Evolutionary conservation across 2,888 invertebrate species (phyloP), one percentile per base, ranked within the genome.

Genomic region (Acleris holmiana): DNA sequence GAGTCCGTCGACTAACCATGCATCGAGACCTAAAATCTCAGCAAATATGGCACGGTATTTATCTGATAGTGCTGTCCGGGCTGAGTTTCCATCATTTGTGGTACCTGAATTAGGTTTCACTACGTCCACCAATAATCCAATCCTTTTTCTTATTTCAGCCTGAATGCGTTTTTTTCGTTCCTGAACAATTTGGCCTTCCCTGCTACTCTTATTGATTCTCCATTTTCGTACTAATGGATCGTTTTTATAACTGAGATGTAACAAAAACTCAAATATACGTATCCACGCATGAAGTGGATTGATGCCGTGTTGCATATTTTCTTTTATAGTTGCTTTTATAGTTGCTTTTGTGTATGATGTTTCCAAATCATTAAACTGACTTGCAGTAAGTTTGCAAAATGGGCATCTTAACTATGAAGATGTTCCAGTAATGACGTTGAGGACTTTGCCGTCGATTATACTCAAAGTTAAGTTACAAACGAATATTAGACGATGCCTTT

Each of bases 261-360:
- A n/a, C n/a, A n/a, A n/a, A n/a, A n/a, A n/a, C n/a, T n/a, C n/a
- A n/a, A n/a, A n/a, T n/a, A n/a, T n/a, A 41, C 54, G 41, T 41
- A 54, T 54, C 41, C 41, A 23, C 4, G 54, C 54, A 54, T 54
- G 54, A 21, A 54, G 23, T 41, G 41, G 23, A 44, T n/a, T 54
- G 41, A 54, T 41, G 21, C 54, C 54, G 21, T 54, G 54, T 54
- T n/a, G 21, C 41, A 54, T 44, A 54, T 44, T 44, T 54, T 41
- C 41, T 54, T 54, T 41, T 44, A 44, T 23, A 8, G 54, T n/a
- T n/a, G n/a, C n/a, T n/a, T n/a, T n/a, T n/a, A n/a, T n/a, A n/a
- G n/a, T 44, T 23, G 21, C 18, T 18, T 47, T 47, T 18, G 47
- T 19, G 10, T 18, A 18, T 19, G 47, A 47, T 8, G 19, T 18